Percentiles rank a stretch among this genome's conserved stretches.
phyloP scores from a whole-genome alignment of 1,140 invertebrate genomes.

The Macrobrachium nipponense region DNA sequence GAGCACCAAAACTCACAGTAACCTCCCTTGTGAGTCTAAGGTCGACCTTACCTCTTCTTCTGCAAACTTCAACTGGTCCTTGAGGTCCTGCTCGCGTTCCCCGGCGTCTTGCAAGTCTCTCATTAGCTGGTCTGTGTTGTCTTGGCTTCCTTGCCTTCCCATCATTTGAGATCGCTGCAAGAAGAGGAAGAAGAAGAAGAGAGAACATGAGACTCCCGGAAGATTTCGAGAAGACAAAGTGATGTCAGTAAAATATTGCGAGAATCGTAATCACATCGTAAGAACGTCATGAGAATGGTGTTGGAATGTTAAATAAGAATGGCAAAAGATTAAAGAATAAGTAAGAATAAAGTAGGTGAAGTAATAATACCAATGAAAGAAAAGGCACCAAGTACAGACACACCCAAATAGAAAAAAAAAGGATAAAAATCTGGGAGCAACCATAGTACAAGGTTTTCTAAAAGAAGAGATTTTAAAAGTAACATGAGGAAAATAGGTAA shows the following conservation, averaged over 20 bases:
- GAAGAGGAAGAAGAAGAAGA: neutral
- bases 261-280: no score
- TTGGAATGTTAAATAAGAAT: no score
- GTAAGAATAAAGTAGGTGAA: no score
- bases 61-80: conserved; percentile 89
- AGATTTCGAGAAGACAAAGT: neutral
- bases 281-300: no score
- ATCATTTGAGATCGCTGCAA: conserved; percentile 61
- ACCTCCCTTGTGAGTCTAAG: neutral
- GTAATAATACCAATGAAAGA: no score
- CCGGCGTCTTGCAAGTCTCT: conserved; percentile 89
- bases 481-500: neutral
- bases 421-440: no score
- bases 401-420: no score
- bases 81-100: conserved; percentile 91
- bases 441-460: no score
- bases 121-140: conserved; percentile 76
- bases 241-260: neutral
- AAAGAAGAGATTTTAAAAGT: no score
- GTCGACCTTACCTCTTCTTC: conserved; percentile 82
- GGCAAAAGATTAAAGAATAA: no score
- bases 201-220: neutral
- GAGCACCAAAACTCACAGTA: neutral
- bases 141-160: conserved; percentile 63
- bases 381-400: no score